These are phyloP conservation scores for Abramis brama DNA, from an alignment of 2,113 vertebrate genomes.

Conservation along the genomic window DNA sequence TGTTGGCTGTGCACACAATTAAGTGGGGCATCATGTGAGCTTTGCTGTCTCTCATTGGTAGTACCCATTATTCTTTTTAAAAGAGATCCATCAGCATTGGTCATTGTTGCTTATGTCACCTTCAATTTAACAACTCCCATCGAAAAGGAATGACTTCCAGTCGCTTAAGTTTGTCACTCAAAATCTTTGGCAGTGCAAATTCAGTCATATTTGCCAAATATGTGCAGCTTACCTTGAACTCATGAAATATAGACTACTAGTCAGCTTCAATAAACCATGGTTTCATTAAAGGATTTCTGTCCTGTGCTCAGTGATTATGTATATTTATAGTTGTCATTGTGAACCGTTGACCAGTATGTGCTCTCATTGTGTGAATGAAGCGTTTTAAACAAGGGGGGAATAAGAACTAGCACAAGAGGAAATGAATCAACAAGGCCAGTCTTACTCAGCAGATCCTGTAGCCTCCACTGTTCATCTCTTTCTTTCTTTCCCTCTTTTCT, in stretches of 20 bases:
- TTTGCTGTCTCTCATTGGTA: background rate
- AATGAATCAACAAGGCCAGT: slow-evolving; percentile 64
- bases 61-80: background rate
- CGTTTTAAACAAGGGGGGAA: background rate
- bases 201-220: background rate
- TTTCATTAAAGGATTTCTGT: background rate
- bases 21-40: no score
- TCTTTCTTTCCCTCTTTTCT: slow-evolving; percentile 61
- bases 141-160: background rate
- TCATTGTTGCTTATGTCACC: background rate
- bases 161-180: background rate
- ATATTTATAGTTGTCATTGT: background rate
- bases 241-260: background rate
- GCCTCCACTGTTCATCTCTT: slow-evolving; percentile 19
- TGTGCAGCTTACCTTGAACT: background rate
- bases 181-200: background rate
- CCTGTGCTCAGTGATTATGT: no score
- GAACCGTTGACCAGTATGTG: background rate
- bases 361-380: background rate
- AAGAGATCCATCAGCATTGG: background rate
- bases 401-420: slow-evolving; percentile 60
- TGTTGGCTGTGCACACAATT: background rate
- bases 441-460: slow-evolving; percentile 63
- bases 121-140: background rate
- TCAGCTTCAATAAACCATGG: background rate